Conservation (phyloP, 2,797 vertebrate species). For the Rhinophrynus dorsalis region DNA sequence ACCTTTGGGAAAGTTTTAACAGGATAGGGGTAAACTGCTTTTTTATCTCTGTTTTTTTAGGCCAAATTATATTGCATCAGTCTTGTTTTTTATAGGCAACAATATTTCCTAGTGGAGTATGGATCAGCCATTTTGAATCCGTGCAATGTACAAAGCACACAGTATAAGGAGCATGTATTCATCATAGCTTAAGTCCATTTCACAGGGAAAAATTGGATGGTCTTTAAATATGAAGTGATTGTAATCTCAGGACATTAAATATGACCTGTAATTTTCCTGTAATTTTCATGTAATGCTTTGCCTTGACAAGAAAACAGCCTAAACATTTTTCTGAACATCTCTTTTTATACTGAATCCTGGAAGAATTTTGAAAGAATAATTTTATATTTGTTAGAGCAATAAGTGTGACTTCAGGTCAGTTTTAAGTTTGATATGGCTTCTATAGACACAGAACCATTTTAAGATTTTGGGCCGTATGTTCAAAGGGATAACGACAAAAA, state of each 20-base stretch:
- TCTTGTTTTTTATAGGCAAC: background rate
- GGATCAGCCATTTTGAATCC: background rate
- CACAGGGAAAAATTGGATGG: too few relatives aligned
- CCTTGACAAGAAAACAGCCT: background rate
- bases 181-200: too few relatives aligned
- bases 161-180: background rate
- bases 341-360: background rate
- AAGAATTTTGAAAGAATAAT: background rate
- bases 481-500: too few relatives aligned
- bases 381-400: conserved; percentile 12
- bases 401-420: background rate
- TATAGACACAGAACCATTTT: too few relatives aligned
- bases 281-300: background rate
- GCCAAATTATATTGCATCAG: too few relatives aligned
- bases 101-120: background rate
- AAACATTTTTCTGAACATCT: background rate
- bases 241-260: conserved; percentile 30
- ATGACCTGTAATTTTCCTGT: conserved; percentile 20
- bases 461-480: too few relatives aligned
- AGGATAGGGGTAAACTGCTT: too few relatives aligned
- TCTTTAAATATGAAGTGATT: background rate
- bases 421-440: background rate
- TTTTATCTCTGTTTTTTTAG: too few relatives aligned
- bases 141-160: background rate
- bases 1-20: too few relatives aligned